Base-by-base conservation (phyloP, 2,113 vertebrate species). In the Leptodactylus fuscus region DNA sequence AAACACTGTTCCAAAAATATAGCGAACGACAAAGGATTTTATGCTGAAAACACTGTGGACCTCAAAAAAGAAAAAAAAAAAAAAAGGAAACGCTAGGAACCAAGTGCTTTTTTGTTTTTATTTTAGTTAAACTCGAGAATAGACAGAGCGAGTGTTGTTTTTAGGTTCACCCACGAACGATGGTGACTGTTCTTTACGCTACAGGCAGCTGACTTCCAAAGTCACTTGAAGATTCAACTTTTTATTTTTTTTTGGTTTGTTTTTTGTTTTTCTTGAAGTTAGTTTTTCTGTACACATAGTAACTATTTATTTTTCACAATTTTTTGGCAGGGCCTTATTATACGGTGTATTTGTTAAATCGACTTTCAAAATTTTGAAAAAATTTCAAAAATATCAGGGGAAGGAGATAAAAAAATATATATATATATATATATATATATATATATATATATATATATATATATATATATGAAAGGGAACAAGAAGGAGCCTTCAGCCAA, bases 31-130 rank as follows among this genome's bases (percentile, higher is more conserved):
- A 90, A 92, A 93, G 89, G 91, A 92, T 90, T 92, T 93, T 93
- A 92, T 94, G 93, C 94, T 94, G 91, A 94, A 94, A 94, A 95
- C 94, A 95, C 94, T 95, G 94, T 95, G 94, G 94, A 95, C 94
- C 94, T 94, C 94, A 94, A 93, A 7, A 44, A 44, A 9, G 41
- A 44, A 44, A 7, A 44, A 44, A 9, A 9, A 44, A 44, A n/a
- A n/a, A 48, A 91, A 86, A 90, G 90, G 93, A 94, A 83, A 91
- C 91, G 92, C 93, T 91, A 91, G 94, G 93, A 93, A 92, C 91
- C 88, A 93, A 94, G 93, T 94, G 94, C 94, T 94, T 94, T n/a
- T 92, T 93, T 92, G 12, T 83, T 20, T 60, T 82, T 24, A 4
- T 53, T 83, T 16, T 58, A 34, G 9, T 49, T 27, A 1, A 18